phyloP scores from a whole-genome alignment of 1,140 invertebrate species.

The Hypothenemus hampei region DNA sequence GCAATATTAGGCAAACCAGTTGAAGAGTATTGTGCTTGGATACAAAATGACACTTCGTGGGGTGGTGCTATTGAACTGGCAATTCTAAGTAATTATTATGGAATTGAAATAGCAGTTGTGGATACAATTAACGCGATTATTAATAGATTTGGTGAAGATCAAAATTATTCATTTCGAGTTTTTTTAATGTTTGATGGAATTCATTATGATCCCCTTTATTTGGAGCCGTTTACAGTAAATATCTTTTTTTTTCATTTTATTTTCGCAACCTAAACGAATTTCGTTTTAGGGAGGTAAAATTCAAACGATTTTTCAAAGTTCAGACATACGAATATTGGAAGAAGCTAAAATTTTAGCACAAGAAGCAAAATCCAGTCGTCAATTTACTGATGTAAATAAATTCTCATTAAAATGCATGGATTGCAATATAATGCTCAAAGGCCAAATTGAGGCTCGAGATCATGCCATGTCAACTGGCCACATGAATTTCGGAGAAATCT shows the following conservation, averaged over 20 bases:
- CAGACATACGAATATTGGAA: constrained; percentile 65
- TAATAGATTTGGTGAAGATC: constrained; percentile 91
- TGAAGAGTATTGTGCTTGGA: constrained; percentile 83
- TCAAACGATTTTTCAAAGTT: constrained; percentile 74
- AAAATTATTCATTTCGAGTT: constrained; percentile 75
- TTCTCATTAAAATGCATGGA: constrained; percentile 79
- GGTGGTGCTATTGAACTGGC: constrained; percentile 92
- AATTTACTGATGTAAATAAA: constrained; percentile 84
- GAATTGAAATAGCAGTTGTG: constrained; percentile 89
- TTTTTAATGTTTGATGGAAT: constrained; percentile 94
- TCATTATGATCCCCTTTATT: constrained; percentile 90
- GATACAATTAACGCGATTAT: constrained; percentile 86
- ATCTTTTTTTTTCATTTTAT: not conserved
- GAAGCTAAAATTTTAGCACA: constrained; percentile 79
- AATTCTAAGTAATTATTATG: constrained; percentile 83
- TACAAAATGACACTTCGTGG: constrained; percentile 79
- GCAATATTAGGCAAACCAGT: constrained; percentile 84
- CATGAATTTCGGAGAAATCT: constrained; percentile 81
- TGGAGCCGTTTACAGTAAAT: constrained; percentile 64
- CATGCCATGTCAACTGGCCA: constrained; percentile 85
- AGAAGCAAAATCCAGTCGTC: constrained; percentile 81
- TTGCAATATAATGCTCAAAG: constrained; percentile 69
- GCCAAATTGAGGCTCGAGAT: constrained; percentile 71
- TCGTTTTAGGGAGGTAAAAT: constrained; percentile 57
- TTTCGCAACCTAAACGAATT: not conserved